phyloP scores from a whole-genome alignment of 2,797 vertebrate species.

The Lagodon rhomboides region DNA sequence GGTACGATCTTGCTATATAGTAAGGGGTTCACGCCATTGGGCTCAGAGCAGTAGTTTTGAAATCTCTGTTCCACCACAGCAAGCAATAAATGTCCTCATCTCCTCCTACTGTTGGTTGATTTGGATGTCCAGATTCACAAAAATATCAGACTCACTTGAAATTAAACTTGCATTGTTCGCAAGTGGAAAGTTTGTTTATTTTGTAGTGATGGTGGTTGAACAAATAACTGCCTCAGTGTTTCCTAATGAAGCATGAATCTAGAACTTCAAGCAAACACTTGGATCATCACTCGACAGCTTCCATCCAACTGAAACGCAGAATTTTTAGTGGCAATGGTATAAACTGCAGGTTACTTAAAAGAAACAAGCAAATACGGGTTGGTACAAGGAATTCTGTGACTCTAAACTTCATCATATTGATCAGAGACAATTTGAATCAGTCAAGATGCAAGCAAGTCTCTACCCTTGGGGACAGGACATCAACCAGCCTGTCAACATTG shows the following conservation, averaged over 20 bases:
- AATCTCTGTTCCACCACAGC: background rate
- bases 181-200: background rate
- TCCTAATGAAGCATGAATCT: background rate
- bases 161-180: too few species aligned
- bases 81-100: background rate
- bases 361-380: background rate
- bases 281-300: background rate
- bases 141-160: background rate
- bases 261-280: background rate
- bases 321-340: background rate
- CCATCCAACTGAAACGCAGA: background rate
- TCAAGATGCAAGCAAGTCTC: background rate
- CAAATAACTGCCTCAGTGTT: background rate
- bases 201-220: too few species aligned
- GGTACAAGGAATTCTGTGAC: background rate
- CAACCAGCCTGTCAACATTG: constrained; percentile 9
- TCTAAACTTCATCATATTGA: background rate
- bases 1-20: background rate
- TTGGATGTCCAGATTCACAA: background rate
- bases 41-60: background rate
- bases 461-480: constrained; percentile 15
- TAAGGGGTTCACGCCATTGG: too few species aligned
- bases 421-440: background rate
- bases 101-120: background rate
- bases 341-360: background rate